Base-by-base conservation (phyloP, 2,113 vertebrate species). In the Brachyhypopomus gauderio region DNA sequence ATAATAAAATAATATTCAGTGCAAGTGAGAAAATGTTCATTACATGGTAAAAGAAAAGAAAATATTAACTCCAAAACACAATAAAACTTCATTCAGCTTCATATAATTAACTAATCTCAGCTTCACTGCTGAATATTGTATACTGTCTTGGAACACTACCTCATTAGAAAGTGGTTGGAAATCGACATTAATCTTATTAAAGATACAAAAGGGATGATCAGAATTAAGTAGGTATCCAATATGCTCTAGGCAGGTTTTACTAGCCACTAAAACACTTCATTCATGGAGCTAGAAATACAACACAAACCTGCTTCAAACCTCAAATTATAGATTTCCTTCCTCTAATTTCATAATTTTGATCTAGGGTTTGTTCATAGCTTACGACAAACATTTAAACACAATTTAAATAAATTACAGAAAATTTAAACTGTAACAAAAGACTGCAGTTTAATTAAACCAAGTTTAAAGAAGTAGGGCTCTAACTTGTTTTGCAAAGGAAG, bases 1-100 rank as follows among this genome's bases (percentile, higher is more conserved):
- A 56, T 67, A 74, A 58, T 48, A 41, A 38, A 72, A n/a, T 19
- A 45, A 48, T 19, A 25, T 75, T 58, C 56, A 62, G 14, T 11
- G 23, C 12, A 74, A 41, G n/a, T n/a, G 79, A 36, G 11, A 56
- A 78, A 56, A 67, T 34, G 34, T 12, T 23, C 63, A 38, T 78
- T 77, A 77, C 11, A 66, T 19, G 52, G 11, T 70, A 70, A 70
- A 62, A 70, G 5, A 17, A 30, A 69, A 7, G 19, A 36, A 55
- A 0, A 0, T 1, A 45, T 22, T 25, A 45, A 20, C 22, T 55
- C 38, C 62, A 52, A n/a, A 20, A 67, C 6, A 66, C 12, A 17
- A 36, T 38, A 38, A 41, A 38, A 41, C 38, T 70, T 41, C 41
- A 70, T 38, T 70, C n/a, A 22, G 7, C 7, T 25, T 63, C 6